Evolutionary conservation across 2,888 invertebrate species (phyloP).

Genomic region (Drosophila macrospina): DNA sequence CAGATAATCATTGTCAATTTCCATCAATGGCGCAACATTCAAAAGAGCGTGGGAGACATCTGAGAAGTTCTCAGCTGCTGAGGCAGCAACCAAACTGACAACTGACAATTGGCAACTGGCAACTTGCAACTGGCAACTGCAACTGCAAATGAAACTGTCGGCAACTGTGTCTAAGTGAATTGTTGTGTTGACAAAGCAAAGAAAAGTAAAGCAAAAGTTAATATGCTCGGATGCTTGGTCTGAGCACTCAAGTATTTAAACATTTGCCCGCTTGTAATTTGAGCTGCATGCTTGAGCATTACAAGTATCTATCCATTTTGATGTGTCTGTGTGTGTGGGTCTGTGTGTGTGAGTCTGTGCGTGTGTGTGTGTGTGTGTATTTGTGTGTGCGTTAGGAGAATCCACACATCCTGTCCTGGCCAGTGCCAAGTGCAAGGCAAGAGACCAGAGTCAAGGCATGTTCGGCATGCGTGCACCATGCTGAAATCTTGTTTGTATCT

Average conservation of each 20-base stretch:
- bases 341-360: conserved; percentile 16
- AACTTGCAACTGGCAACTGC: conserved; percentile 24
- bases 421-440: conserved; percentile 28
- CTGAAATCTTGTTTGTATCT: conserved; percentile 75
- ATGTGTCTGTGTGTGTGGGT: conserved; percentile 9
- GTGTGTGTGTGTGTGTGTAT: conserved; percentile 10
- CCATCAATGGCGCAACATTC: not conserved
- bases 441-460: conserved; percentile 38
- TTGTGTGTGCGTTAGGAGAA: conserved; percentile 19
- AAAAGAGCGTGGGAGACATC: conserved; percentile 9
- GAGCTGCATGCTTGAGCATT: conserved; percentile 70
- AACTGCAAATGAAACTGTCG: conserved; percentile 31
- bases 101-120: not conserved
- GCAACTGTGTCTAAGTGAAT: conserved; percentile 69
- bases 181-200: conserved; percentile 76
- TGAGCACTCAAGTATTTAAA: conserved; percentile 81
- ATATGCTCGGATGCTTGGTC: conserved; percentile 63
- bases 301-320: conserved; percentile 58
- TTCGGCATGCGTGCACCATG: conserved; percentile 67
- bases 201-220: conserved; percentile 68
- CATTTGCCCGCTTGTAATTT: conserved; percentile 78
- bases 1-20: not conserved
- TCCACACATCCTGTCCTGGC: conserved; percentile 45
- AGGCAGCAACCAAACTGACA: conserved; percentile 16
- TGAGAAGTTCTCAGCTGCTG: conserved; percentile 16